Evolutionary conservation across 2,888 invertebrate genomes (phyloP), one percentile per base, ranked within the genome.

Genomic region (Pteria penguin): DNA sequence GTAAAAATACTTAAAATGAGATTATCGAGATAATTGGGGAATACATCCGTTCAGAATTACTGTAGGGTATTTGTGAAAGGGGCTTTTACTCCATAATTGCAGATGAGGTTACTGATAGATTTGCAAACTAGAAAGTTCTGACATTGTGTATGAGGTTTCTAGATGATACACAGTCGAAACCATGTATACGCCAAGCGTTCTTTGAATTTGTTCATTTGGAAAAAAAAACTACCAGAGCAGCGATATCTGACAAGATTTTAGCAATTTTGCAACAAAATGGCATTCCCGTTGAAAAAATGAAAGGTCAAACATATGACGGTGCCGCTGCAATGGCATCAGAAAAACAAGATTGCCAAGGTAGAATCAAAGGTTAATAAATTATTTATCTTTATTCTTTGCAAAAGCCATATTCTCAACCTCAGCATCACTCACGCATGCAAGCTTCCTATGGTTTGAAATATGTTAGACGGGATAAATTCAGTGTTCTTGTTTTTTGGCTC

Each of bases 391-490:
- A n/a, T n/a, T n/a, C n/a, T n/a, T n/a, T n/a, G n/a, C n/a, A n/a
- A n/a, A n/a, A n/a, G n/a, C n/a, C 70, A 33, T 26, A 33, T 36
- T 55, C 33, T 72, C 2, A 63, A 72, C 24, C 31, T 63, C 24
- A 63, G 63, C 55, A 52, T 72, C 26, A 52, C 36, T 24, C 31
- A 55, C 27, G 32, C 66, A 4, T 58, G 58, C 27, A 66, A 66
- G 18, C 18, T 72, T 4, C 58, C 65, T 18, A 26, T 33, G n/a
- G 60, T 72, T 24, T 66, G 72, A 58, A 66, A 65, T 27, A 72
- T 66, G 72, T 58, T 72, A n/a, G 58, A 65, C 29, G 58, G 31
- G 11, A 45, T 72, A 18, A 62, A 72, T 18, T 54, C 62, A 22
- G 11, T 33, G 4, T 63, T 54, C 45, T n/a, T 72, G 18, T 63